Evolutionary conservation across 1,140 invertebrate genomes (phyloP).

Genomic region (Drosophila nigrodunni): DNA sequence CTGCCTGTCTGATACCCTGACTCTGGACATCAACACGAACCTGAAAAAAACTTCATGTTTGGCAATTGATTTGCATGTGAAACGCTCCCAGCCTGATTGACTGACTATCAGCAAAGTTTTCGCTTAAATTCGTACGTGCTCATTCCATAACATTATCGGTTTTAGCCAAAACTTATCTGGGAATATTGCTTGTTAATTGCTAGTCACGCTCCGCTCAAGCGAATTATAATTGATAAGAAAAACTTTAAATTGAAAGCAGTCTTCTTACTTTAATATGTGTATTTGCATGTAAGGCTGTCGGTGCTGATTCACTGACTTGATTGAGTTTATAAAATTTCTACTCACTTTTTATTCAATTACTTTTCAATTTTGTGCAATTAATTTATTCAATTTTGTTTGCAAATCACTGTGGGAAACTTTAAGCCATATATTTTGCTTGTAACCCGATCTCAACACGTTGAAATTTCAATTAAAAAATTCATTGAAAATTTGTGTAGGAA

Average conservation of each 20-base stretch:
- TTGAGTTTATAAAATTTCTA: background rate
- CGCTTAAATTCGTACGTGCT: background rate
- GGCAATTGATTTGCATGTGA: constrained; percentile 67
- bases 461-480: background rate
- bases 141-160: constrained; percentile 1
- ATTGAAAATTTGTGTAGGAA: too few relatives aligned
- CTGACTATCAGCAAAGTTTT: constrained; percentile 40
- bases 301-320: background rate
- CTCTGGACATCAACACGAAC: constrained; percentile 24
- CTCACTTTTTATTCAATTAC: background rate
- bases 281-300: background rate
- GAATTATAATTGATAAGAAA: constrained; percentile 5
- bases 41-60: constrained; percentile 28
- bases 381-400: background rate
- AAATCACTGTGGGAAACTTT: background rate
- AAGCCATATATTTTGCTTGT: background rate
- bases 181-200: constrained; percentile 35
- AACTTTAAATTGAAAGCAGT: constrained; percentile 17
- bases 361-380: background rate
- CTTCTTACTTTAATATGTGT: background rate
- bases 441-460: background rate
- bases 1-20: background rate
- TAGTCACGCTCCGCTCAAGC: constrained; percentile 2
- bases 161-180: background rate
- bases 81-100: constrained; percentile 50